phyloP scores from a whole-genome alignment of 2,888 invertebrate species.

The Drosophila fulvimacula region DNA sequence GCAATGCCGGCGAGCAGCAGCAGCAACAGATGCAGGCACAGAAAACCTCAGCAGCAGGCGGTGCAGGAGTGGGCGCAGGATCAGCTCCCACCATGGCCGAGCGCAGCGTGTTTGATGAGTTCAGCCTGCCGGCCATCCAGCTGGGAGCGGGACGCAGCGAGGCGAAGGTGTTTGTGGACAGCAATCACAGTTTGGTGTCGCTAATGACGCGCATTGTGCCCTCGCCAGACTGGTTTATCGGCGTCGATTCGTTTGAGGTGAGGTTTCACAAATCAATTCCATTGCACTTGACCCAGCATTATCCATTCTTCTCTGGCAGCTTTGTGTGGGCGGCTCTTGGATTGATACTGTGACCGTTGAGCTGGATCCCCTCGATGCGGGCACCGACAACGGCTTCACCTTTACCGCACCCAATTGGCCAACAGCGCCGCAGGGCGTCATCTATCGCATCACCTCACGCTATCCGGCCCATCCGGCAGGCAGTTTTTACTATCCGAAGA shows the following conservation, averaged over 20 bases:
- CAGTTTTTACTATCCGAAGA: slow-evolving; percentile 96
- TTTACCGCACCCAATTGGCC: slow-evolving; percentile 99
- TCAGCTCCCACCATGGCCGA: slow-evolving; percentile 80
- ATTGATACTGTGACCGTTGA: slow-evolving; percentile 95
- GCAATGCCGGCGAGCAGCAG: slow-evolving; percentile 79
- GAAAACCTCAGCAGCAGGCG: slow-evolving; percentile 44
- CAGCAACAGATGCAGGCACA: slow-evolving; percentile 77
- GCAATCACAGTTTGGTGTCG: slow-evolving; percentile 95
- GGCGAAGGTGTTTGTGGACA: slow-evolving; percentile 94
- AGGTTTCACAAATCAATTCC: slow-evolving; percentile 31
- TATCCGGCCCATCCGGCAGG: slow-evolving; percentile 96
- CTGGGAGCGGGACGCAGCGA: slow-evolving; percentile 91
- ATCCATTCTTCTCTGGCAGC: slow-evolving; percentile 85
- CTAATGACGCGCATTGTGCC: slow-evolving; percentile 95
- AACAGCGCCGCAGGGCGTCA: slow-evolving; percentile 94
- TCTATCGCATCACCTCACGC: slow-evolving; percentile 94
- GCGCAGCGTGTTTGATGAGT: slow-evolving; percentile 93
- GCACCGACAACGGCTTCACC: slow-evolving; percentile 97
- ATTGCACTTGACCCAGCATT: background rate
- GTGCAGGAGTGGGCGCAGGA: slow-evolving; percentile 27
- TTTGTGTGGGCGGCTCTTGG: slow-evolving; percentile 97
- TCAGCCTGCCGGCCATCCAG: slow-evolving; percentile 91
- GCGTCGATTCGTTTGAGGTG: slow-evolving; percentile 92
- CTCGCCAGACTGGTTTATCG: slow-evolving; percentile 98
- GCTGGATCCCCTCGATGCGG: slow-evolving; percentile 96